Evolutionary conservation across 2,888 invertebrate genomes (phyloP).

Genomic region (Clusia tigrina): DNA sequence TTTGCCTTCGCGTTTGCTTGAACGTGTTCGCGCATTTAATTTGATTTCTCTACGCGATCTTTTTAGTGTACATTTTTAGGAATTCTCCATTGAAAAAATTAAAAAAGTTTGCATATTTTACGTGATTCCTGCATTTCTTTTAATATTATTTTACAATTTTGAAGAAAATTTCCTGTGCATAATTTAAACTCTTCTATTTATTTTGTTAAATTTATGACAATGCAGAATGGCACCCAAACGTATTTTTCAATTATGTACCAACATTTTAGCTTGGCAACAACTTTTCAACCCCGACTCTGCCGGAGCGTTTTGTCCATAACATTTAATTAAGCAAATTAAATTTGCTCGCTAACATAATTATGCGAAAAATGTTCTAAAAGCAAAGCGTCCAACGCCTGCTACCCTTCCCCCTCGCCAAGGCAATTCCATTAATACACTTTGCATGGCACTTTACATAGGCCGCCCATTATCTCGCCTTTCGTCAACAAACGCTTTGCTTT

Average conservation of each 20-base stretch:
- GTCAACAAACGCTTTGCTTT: neutral
- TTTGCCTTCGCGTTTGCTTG: slow-evolving; percentile 6
- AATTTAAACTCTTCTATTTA: neutral
- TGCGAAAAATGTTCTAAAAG: slow-evolving; percentile 23
- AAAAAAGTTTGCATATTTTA: slow-evolving; percentile 42
- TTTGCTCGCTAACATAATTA: slow-evolving; percentile 31
- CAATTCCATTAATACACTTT: neutral
- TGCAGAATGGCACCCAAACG: slow-evolving; percentile 19
- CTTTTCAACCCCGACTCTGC: neutral
- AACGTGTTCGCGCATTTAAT: slow-evolving; percentile 43
- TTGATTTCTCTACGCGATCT: slow-evolving; percentile 32
- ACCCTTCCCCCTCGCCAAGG: neutral
- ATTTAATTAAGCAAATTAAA: slow-evolving; percentile 45
- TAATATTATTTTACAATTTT: slow-evolving; percentile 18
- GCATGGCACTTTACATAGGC: neutral
- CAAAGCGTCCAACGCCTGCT: neutral
- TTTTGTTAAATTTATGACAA: neutral
- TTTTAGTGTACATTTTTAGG: slow-evolving; percentile 19
- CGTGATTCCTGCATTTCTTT: slow-evolving; percentile 39
- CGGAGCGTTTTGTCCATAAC: slow-evolving; percentile 33
- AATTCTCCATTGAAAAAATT: too few relatives aligned
- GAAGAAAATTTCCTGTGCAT: neutral
- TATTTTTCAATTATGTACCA: slow-evolving; percentile 25
- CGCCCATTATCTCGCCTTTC: slow-evolving; percentile 14
- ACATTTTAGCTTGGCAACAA: neutral